Percentiles rank a stretch among this genome's conserved stretches.
These are phyloP conservation scores for Geotria australis DNA, from an alignment of 2,797 vertebrate species.

Conservation along the genomic window DNA sequence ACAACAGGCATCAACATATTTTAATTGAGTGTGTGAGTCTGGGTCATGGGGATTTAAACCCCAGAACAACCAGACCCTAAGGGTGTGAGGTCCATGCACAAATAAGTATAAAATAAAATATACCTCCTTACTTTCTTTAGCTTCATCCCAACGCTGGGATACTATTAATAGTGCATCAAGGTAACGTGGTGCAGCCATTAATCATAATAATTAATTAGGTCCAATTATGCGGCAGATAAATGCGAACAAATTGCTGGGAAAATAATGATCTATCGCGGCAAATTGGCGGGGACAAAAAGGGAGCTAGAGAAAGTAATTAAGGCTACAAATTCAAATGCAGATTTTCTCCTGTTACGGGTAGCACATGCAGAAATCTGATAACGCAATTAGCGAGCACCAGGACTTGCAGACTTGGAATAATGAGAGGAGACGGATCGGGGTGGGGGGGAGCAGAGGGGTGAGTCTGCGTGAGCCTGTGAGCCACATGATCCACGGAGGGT, in stretches of 20 bases:
- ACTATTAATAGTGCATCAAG: not conserved
- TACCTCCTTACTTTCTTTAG: too few relatives aligned
- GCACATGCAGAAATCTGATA: not conserved
- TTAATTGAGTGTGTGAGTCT: too few relatives aligned
- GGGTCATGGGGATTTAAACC: too few relatives aligned
- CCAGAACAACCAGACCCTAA: too few relatives aligned
- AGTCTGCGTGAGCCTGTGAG: not conserved
- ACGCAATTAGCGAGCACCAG: not conserved
- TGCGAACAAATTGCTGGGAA: constrained; percentile 98
- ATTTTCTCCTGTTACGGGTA: not conserved
- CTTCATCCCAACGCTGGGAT: not conserved
- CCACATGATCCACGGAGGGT: not conserved
- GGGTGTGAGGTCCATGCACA: too few relatives aligned
- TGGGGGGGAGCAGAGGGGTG: not conserved
- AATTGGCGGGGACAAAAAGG: constrained; percentile 51
- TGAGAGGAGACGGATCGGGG: not conserved
- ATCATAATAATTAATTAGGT: constrained; percentile 99
- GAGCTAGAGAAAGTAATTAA: constrained; percentile 95
- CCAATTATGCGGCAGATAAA: constrained; percentile 99
- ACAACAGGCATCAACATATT: too few relatives aligned
- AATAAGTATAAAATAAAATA: too few relatives aligned
- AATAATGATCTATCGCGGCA: constrained; percentile 98
- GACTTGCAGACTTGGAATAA: not conserved
- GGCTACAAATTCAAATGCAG: not conserved
- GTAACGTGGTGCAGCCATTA: constrained; percentile 48